Conservation (phyloP, 1,140 invertebrate genomes). For the Hylaeus anthracinus region DNA sequence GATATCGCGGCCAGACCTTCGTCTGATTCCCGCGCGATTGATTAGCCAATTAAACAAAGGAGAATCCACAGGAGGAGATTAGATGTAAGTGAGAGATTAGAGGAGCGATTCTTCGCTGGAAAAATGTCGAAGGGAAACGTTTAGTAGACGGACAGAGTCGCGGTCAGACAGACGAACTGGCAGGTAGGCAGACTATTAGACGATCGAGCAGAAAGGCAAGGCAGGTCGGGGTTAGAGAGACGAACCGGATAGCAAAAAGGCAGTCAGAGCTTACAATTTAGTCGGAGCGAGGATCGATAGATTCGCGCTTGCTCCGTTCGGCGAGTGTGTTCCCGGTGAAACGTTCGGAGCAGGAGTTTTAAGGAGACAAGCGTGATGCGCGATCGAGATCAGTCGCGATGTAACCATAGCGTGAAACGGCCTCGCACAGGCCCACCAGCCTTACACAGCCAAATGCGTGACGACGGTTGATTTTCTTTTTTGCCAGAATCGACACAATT, state of each 20-base stretch:
- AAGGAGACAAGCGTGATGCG: slow-evolving; percentile 68
- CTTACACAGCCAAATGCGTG: slow-evolving; percentile 72
- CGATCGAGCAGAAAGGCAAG: background rate
- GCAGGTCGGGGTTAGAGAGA: background rate
- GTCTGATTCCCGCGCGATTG: background rate
- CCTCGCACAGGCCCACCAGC: slow-evolving; percentile 74
- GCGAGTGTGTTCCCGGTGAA: slow-evolving; percentile 39
- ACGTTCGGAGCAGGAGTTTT: slow-evolving; percentile 64
- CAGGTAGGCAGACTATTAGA: background rate
- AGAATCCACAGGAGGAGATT: background rate
- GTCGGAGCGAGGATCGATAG: slow-evolving; percentile 73
- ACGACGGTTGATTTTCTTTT: slow-evolving; percentile 61
- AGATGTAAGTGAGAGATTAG: background rate
- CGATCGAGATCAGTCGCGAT: slow-evolving; percentile 77
- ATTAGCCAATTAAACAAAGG: background rate
- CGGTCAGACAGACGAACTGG: too few relatives aligned
- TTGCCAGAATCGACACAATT: slow-evolving; percentile 31
- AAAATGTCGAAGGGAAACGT: background rate
- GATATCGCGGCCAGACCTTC: background rate
- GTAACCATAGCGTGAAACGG: slow-evolving; percentile 78
- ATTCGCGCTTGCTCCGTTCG: slow-evolving; percentile 68
- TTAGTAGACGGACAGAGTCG: background rate
- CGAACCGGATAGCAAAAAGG: background rate
- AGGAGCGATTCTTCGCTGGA: background rate
- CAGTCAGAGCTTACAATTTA: background rate